phyloP scores from a whole-genome alignment of 2,113 vertebrate species.

The Myxocyprinus asiaticus region DNA sequence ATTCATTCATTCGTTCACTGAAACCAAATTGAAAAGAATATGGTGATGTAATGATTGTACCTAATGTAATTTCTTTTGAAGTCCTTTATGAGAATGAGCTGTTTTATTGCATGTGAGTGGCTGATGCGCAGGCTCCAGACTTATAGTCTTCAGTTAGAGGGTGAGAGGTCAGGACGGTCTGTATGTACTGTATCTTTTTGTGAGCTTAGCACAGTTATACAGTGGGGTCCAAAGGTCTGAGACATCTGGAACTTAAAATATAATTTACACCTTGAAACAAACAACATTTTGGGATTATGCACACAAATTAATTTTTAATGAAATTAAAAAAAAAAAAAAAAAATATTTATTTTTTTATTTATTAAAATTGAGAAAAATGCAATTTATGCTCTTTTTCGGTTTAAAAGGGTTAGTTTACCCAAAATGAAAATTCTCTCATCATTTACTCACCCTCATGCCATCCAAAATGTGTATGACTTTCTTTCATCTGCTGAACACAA shows the following conservation, averaged over 20 bases:
- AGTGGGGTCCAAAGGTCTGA: too few species aligned
- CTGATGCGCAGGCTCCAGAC: constrained; percentile 11
- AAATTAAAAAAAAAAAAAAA: too few species aligned
- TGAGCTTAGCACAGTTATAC: neutral
- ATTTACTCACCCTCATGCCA: too few species aligned
- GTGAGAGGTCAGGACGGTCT: constrained; percentile 29
- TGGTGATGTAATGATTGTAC: constrained; percentile 36
- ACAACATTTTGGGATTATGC: too few species aligned
- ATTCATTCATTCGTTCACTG: too few species aligned
- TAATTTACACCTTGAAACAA: too few species aligned
- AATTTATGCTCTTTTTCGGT: neutral
- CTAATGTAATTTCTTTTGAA: constrained; percentile 37
- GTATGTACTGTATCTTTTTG: neutral
- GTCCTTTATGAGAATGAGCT: constrained; percentile 22
- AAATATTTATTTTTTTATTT: neutral
- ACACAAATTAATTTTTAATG: too few species aligned
- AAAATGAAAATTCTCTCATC: too few species aligned
- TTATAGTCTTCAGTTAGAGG: constrained; percentile 9
- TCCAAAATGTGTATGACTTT: too few species aligned
- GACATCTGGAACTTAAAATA: too few species aligned
- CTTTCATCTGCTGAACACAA: too few species aligned
- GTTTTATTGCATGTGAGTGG: constrained; percentile 23
- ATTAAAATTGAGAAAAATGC: neutral
- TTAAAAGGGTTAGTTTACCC: too few species aligned
- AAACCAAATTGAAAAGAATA: constrained; percentile 32